These are phyloP conservation scores for Drosophila parthenogenetica DNA, from an alignment of 2,888 invertebrate genomes.

Conservation along the genomic window DNA sequence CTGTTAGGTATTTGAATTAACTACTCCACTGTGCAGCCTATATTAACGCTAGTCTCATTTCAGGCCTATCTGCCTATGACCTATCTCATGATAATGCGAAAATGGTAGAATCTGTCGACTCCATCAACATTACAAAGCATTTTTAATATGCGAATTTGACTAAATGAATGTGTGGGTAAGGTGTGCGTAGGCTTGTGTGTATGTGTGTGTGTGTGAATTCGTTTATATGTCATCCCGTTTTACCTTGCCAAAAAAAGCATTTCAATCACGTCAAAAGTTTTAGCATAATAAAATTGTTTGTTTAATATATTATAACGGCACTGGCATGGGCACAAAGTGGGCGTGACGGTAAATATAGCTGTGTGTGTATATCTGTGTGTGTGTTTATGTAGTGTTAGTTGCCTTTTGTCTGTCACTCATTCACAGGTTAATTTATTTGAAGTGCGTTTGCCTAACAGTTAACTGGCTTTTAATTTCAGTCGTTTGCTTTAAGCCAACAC, in stretches of 20 bases:
- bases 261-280: conserved; percentile 75
- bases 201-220: conserved; percentile 7
- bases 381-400: conserved; percentile 11
- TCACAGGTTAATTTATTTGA: conserved; percentile 62
- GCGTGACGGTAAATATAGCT: conserved; percentile 18
- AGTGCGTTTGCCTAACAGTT: conserved; percentile 32
- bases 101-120: conserved; percentile 42
- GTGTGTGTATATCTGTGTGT: conserved; percentile 10
- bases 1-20: background rate
- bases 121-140: conserved; percentile 39
- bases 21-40: conserved; percentile 18
- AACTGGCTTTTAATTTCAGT: conserved; percentile 33
- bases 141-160: conserved; percentile 18
- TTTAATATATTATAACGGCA: conserved; percentile 34
- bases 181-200: background rate
- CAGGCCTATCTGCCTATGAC: conserved; percentile 17
- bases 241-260: conserved; percentile 64
- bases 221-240: conserved; percentile 16
- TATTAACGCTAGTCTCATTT: conserved; percentile 20
- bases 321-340: conserved; percentile 15
- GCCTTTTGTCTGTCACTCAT: conserved; percentile 40
- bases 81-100: conserved; percentile 56
- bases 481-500: conserved; percentile 3
- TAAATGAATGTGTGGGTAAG: background rate
- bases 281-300: conserved; percentile 61